A percentile compares a stretch with the other conserved stretches of the same genome.
Evolutionary conservation across 2,113 vertebrate species (phyloP).

Genomic region (Anolis sagrei): DNA sequence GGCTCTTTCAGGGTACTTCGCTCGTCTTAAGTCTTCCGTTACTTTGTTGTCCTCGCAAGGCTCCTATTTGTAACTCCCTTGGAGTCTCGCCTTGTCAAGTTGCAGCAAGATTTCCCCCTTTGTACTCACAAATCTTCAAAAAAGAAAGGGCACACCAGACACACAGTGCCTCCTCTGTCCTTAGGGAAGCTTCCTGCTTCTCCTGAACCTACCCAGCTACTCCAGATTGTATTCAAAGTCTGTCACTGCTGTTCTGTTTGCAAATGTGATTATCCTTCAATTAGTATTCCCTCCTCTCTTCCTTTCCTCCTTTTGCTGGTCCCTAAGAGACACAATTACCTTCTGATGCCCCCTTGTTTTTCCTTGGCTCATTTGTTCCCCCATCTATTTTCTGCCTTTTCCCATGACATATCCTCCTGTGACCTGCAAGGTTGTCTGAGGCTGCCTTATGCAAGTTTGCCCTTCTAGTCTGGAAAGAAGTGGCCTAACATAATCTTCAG

Average conservation of each 20-base stretch:
- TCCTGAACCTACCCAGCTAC: slow-evolving; percentile 3
- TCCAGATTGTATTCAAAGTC: background rate
- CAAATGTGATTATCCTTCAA: slow-evolving; percentile 63
- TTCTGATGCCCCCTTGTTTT: background rate
- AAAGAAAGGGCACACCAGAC: slow-evolving; percentile 29
- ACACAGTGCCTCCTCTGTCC: background rate
- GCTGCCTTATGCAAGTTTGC: background rate
- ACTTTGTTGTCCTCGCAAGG: background rate
- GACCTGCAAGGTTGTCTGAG: slow-evolving; percentile 4
- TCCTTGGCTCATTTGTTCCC: background rate
- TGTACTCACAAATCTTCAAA: slow-evolving; percentile 23
- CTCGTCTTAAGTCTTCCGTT: background rate
- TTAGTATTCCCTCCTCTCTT: slow-evolving; percentile 25
- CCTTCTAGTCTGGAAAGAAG: background rate
- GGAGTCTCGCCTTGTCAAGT: background rate
- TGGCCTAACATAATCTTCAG: too few relatives aligned
- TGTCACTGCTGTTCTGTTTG: slow-evolving; percentile 10
- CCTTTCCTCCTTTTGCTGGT: background rate
- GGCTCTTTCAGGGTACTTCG: background rate
- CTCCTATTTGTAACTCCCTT: background rate
- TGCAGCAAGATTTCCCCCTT: background rate
- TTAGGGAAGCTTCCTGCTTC: slow-evolving; percentile 12
- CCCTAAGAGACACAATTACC: background rate
- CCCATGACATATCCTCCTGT: background rate
- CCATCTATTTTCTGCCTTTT: background rate